These are phyloP conservation scores for Buceros bicornis DNA, from an alignment of 2,797 vertebrate species.

Conservation along the genomic window DNA sequence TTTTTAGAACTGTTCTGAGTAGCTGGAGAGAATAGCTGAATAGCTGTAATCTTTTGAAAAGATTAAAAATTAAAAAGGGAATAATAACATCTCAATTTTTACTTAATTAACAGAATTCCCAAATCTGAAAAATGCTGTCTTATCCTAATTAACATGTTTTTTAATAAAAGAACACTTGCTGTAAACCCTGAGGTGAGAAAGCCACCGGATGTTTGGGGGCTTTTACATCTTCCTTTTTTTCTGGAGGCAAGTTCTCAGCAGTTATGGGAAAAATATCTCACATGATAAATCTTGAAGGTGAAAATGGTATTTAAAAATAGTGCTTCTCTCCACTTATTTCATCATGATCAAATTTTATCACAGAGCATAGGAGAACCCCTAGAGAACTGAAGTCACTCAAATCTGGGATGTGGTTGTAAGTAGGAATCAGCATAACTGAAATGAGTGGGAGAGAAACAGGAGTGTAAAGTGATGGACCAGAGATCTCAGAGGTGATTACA, in stretches of 20 bases:
- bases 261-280: background rate
- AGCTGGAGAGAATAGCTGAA: background rate
- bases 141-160: conserved; percentile 26
- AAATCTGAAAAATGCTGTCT: background rate
- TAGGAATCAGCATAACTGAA: background rate
- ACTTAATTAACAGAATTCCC: conserved; percentile 30
- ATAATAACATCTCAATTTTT: background rate
- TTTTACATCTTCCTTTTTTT: background rate
- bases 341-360: background rate
- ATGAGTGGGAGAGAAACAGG: background rate
- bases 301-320: background rate
- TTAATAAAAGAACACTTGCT: background rate
- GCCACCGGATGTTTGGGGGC: background rate
- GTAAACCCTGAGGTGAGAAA: background rate
- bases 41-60: background rate
- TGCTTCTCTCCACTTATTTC: background rate
- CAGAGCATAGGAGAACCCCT: background rate
- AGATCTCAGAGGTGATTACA: background rate
- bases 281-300: background rate
- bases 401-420: background rate
- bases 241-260: background rate
- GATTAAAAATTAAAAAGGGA: background rate
- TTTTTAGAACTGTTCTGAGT: background rate
- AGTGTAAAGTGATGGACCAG: background rate
- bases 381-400: background rate